These are phyloP conservation scores for Typhlichthys subterraneus DNA, from an alignment of 2,797 vertebrate genomes.

Conservation along the genomic window DNA sequence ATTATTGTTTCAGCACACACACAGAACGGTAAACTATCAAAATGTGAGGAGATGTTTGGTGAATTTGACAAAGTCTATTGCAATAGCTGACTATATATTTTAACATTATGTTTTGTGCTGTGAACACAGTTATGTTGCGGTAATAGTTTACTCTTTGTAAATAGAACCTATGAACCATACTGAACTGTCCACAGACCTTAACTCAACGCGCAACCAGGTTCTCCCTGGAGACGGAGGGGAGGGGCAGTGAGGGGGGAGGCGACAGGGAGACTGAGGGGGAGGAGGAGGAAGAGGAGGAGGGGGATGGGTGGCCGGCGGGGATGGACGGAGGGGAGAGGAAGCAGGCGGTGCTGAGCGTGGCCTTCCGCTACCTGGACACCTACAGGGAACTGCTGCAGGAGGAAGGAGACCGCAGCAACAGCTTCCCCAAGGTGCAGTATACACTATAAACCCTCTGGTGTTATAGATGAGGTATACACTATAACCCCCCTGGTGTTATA, in stretches of 20 bases:
- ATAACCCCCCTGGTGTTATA: conserved; percentile 38
- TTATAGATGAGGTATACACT: not conserved
- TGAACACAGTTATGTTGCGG: no score
- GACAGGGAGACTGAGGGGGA: conserved; percentile 28
- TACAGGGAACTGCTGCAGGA: conserved; percentile 94
- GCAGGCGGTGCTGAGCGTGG: conserved; percentile 87
- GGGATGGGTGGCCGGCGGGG: conserved; percentile 49
- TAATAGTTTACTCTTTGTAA: no score
- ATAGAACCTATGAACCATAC: no score
- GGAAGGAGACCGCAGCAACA: conserved; percentile 85
- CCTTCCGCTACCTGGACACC: conserved; percentile 91
- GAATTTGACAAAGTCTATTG: no score
- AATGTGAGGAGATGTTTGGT: no score
- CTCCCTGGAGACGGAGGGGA: conserved; percentile 52
- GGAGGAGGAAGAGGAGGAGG: conserved; percentile 49
- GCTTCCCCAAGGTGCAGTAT: conserved; percentile 86
- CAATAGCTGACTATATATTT: not conserved
- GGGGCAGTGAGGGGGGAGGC: conserved; percentile 40
- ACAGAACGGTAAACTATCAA: no score
- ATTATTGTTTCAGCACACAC: no score
- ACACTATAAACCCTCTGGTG: conserved; percentile 5
- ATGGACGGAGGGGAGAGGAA: conserved; percentile 78
- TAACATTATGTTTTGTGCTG: not conserved
- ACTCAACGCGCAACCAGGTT: conserved; percentile 65
- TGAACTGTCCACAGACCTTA: conserved; percentile 42